A percentile compares a stretch with the other conserved stretches of the same genome.
Conservation (phyloP, 2,113 vertebrate species). For the Solea solea region DNA sequence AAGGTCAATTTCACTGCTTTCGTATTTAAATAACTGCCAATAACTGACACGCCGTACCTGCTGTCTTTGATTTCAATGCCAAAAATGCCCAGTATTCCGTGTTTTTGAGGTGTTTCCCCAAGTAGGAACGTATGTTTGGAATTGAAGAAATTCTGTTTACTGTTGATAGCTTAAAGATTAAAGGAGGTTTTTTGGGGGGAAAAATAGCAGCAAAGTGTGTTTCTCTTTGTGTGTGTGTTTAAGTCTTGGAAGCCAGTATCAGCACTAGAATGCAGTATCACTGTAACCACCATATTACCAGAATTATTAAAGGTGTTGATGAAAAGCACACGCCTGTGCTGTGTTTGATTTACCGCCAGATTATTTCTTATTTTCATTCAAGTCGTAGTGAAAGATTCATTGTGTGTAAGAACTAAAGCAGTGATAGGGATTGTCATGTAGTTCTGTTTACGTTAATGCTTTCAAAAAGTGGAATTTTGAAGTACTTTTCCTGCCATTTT, state of each 20-base stretch:
- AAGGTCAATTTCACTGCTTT: slow-evolving; percentile 12
- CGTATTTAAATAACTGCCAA: slow-evolving; percentile 41
- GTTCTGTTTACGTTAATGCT: too few relatives aligned
- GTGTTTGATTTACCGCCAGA: too few relatives aligned
- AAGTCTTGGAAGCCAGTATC: not conserved
- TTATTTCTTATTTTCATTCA: too few relatives aligned
- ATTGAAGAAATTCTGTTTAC: slow-evolving; percentile 9
- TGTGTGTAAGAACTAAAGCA: too few relatives aligned
- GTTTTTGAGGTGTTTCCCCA: slow-evolving; percentile 6
- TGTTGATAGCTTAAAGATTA: slow-evolving; percentile 6
- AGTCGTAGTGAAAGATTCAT: too few relatives aligned
- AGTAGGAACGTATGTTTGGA: not conserved
- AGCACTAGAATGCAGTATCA: too few relatives aligned
- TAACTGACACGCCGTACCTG: slow-evolving; percentile 2
- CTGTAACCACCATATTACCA: too few relatives aligned
- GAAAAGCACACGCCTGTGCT: too few relatives aligned
- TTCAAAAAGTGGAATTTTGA: too few relatives aligned
- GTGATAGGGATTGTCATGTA: too few relatives aligned
- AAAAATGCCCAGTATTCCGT: slow-evolving; percentile 51
- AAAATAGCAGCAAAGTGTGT: not conserved
- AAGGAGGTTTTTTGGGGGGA: not conserved
- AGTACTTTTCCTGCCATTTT: too few relatives aligned
- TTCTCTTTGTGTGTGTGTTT: not conserved
- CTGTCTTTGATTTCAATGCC: slow-evolving; percentile 38
- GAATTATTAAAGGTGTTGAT: too few relatives aligned